A percentile compares a stretch with the other conserved stretches of the same genome.
These are phyloP conservation scores for Ianthella basta DNA, from an alignment of 37 sponge, comb jelly and placozoan species.

Conservation along the genomic window DNA sequence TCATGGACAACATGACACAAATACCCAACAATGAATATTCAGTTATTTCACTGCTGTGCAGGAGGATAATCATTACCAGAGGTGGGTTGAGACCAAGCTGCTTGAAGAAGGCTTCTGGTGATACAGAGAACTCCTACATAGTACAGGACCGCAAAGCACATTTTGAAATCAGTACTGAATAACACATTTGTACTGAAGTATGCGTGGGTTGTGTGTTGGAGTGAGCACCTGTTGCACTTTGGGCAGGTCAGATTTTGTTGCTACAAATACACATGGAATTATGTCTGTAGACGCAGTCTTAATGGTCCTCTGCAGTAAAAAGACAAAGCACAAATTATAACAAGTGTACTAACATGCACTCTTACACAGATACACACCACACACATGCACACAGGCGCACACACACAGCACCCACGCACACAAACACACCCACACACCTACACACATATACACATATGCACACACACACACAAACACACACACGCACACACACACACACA, in stretches of 20 bases:
- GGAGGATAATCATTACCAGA: neutral
- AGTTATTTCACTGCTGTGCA: conserved; percentile 30
- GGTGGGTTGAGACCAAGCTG: conserved; percentile 24
- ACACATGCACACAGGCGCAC: too few species aligned
- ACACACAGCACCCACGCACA: too few species aligned
- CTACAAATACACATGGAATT: conserved; percentile 80
- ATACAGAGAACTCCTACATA: conserved; percentile 6
- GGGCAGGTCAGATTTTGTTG: conserved; percentile 71
- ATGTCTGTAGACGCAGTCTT: conserved; percentile 44
- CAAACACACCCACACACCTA: too few species aligned
- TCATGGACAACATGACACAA: neutral
- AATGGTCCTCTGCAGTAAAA: conserved; percentile 55
- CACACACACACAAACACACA: too few species aligned
- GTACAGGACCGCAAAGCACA: neutral
- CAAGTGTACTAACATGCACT: neutral
- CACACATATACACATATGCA: too few species aligned
- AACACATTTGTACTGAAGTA: neutral
- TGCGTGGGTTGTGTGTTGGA: too few species aligned
- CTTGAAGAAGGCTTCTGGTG: conserved; percentile 25
- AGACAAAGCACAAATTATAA: neutral
- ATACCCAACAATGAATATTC: neutral
- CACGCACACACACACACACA: too few species aligned
- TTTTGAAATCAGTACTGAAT: too few species aligned
- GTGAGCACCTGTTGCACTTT: conserved; percentile 61
- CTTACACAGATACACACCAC: too few species aligned